Evolutionary conservation across 2,888 invertebrate species (phyloP).

Genomic region (Andrena flavipes): DNA sequence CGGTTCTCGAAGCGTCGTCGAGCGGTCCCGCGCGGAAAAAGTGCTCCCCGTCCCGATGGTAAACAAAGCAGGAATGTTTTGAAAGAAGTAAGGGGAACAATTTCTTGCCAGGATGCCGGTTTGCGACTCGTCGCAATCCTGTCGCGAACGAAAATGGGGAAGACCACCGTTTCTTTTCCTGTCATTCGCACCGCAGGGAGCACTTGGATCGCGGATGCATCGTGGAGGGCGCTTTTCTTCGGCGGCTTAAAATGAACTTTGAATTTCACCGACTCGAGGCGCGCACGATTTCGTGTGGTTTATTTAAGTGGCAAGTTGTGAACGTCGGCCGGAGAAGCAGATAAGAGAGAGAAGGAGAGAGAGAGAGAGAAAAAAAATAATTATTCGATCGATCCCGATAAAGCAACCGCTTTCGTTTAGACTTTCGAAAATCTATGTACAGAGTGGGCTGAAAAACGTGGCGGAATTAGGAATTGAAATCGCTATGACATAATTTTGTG

Average conservation of each 20-base stretch:
- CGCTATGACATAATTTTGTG: too few relatives aligned
- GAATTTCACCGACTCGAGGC: conserved; percentile 12
- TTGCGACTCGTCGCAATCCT: background rate
- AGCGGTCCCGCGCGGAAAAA: conserved; percentile 34
- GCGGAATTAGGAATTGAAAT: background rate
- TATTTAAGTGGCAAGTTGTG: background rate
- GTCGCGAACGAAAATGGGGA: background rate
- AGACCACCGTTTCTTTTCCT: background rate
- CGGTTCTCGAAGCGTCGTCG: conserved; percentile 23
- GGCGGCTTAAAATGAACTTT: background rate
- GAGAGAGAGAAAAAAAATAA: conserved; percentile 32
- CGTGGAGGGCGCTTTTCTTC: background rate
- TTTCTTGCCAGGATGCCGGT: conserved; percentile 20
- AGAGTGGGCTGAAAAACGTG: background rate
- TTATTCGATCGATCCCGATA: conserved; percentile 47
- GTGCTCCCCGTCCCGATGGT: conserved; percentile 28
- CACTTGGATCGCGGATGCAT: background rate
- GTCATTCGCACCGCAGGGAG: background rate
- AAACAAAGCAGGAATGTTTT: conserved; percentile 55
- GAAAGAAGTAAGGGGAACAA: conserved; percentile 20
- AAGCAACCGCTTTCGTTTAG: conserved; percentile 54
- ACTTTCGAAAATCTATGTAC: conserved; percentile 64
- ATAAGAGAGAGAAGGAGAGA: background rate
- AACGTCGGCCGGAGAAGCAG: background rate
- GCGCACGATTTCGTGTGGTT: background rate